These are phyloP conservation scores for Drosophila pseudoobscura DNA, from an alignment of 1,140 invertebrate species.

Conservation along the genomic window DNA sequence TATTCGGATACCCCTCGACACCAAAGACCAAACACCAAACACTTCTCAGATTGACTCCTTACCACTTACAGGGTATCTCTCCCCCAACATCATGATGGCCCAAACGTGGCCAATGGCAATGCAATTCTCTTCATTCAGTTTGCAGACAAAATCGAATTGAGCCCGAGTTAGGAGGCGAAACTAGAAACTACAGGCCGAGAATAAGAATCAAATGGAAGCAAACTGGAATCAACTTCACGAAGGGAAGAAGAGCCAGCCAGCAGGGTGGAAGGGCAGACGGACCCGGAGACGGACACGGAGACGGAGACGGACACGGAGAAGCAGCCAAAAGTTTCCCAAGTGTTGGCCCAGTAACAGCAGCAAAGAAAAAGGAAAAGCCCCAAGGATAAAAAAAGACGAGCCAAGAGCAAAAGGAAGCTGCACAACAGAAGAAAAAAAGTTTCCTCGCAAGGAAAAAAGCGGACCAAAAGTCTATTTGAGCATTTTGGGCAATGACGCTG, in stretches of 20 bases:
- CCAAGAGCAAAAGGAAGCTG: constrained; percentile 4
- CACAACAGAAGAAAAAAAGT: constrained; percentile 26
- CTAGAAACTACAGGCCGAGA: constrained; percentile 46
- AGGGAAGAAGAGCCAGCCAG: constrained; percentile 6
- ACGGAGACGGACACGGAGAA: neutral
- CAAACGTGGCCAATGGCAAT: constrained; percentile 59
- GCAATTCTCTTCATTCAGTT: constrained; percentile 70
- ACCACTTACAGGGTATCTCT: constrained; percentile 19
- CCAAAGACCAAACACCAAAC: no score
- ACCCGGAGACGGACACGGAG: neutral
- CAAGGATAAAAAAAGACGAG: constrained; percentile 42
- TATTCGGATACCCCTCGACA: no score
- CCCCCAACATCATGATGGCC: neutral
- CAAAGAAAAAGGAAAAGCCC: constrained; percentile 8
- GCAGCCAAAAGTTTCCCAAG: constrained; percentile 40
- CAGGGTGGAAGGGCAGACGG: neutral
- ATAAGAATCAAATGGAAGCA: constrained; percentile 49
- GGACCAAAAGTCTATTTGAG: constrained; percentile 68
- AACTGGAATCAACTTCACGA: constrained; percentile 38
- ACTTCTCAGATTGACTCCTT: no score
- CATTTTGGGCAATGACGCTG: constrained; percentile 78
- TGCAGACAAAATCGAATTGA: constrained; percentile 75
- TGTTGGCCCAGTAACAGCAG: constrained; percentile 19
- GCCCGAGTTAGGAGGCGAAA: constrained; percentile 51
- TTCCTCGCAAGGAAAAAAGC: constrained; percentile 29